phyloP scores from a whole-genome alignment of 2,888 invertebrate genomes.

The Leptopterna dolabrata region DNA sequence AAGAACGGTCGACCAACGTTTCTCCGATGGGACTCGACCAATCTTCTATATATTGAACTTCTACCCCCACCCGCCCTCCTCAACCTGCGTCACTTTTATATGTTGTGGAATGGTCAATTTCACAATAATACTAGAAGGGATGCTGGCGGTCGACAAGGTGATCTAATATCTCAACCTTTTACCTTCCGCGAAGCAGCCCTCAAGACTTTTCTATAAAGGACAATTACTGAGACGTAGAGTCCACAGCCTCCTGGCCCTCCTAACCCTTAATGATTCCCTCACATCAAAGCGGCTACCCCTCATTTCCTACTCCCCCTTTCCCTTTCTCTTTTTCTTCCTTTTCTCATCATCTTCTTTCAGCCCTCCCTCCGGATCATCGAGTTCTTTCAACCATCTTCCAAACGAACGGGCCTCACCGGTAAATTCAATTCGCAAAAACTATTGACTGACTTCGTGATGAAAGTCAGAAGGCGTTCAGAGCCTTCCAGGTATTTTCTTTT shows the following conservation, averaged over 20 bases:
- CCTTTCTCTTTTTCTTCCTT: background rate
- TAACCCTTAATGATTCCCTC: slow-evolving; percentile 47
- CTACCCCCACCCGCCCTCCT: background rate
- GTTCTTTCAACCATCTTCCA: background rate
- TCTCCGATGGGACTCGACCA: background rate
- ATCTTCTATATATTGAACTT: background rate
- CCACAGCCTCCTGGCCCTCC: background rate
- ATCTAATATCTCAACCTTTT: slow-evolving; percentile 28
- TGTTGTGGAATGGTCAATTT: slow-evolving; percentile 35
- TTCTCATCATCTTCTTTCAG: slow-evolving; percentile 43
- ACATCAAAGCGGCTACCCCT: slow-evolving; percentile 42
- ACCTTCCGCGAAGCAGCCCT: slow-evolving; percentile 1
- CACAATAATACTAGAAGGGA: slow-evolving; percentile 12
- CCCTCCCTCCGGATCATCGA: background rate
- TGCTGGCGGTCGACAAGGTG: background rate
- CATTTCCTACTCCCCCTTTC: slow-evolving; percentile 26
- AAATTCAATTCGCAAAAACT: slow-evolving; percentile 16
- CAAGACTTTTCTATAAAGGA: slow-evolving; percentile 41
- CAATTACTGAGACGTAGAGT: slow-evolving; percentile 30
- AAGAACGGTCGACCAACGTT: background rate
- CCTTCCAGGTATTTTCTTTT: background rate
- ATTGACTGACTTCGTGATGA: slow-evolving; percentile 30
- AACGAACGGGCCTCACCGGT: background rate
- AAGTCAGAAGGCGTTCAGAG: background rate
- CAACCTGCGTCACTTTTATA: background rate